These are phyloP conservation scores for Otus sunia DNA, from an alignment of 2,113 vertebrate species.

Conservation along the genomic window DNA sequence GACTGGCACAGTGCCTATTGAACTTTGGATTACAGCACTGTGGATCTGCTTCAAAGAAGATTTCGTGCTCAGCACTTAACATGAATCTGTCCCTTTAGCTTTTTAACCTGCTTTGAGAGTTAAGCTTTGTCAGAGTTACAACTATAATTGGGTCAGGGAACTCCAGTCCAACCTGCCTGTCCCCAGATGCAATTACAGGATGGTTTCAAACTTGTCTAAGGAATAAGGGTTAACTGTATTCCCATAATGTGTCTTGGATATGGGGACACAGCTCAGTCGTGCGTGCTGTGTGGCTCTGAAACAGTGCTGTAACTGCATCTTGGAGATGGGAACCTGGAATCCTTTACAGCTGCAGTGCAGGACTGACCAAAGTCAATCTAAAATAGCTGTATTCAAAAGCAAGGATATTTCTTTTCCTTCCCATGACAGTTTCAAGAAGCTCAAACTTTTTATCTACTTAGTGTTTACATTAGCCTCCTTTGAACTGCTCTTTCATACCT, in stretches of 20 bases:
- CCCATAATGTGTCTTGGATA: not conserved
- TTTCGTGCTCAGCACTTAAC: not conserved
- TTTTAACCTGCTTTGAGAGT: constrained; percentile 22
- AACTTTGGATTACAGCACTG: not conserved
- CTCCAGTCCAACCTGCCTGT: not conserved
- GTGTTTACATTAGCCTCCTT: not conserved
- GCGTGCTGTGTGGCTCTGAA: not conserved
- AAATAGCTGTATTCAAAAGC: not conserved
- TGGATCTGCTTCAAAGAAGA: constrained; percentile 8
- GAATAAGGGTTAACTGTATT: not conserved
- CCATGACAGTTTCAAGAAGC: not conserved
- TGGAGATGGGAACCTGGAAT: not conserved
- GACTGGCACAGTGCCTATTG: not conserved
- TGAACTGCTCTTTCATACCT: constrained; percentile 19
- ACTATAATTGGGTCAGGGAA: not conserved
- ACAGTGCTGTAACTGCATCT: not conserved
- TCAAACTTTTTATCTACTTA: not conserved
- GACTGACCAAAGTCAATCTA: not conserved
- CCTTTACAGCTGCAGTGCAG: not conserved
- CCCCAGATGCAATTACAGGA: not conserved
- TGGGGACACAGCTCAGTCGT: not conserved
- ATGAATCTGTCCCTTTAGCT: not conserved
- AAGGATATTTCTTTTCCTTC: not conserved
- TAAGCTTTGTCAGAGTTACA: not conserved
- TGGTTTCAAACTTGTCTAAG: not conserved